These are phyloP conservation scores for Urosaurus nigricauda DNA, from an alignment of 2,797 vertebrate species.

Conservation along the genomic window DNA sequence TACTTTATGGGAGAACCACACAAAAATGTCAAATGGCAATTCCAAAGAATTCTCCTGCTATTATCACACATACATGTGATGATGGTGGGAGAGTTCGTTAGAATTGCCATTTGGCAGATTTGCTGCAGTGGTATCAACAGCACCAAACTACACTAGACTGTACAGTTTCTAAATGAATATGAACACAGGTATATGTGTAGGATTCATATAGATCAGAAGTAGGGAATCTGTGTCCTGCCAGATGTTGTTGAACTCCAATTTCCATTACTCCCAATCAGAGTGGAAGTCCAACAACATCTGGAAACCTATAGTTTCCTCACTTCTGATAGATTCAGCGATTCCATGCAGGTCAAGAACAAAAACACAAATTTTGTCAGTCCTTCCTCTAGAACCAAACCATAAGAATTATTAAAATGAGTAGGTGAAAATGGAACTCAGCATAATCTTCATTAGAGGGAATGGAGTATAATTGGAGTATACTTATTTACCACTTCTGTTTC, in stretches of 20 bases:
- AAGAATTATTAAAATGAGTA: background rate
- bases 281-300: too few relatives aligned
- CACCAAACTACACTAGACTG: background rate
- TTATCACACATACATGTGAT: background rate
- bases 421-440: background rate
- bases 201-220: background rate
- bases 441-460: slow-evolving; percentile 14
- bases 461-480: slow-evolving; percentile 6
- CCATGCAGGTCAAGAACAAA: background rate
- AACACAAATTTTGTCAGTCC: background rate
- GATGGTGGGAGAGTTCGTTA: too few relatives aligned
- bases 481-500: slow-evolving; percentile 89
- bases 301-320: too few relatives aligned
- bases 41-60: background rate
- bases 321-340: background rate
- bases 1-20: background rate
- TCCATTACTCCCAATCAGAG: too few relatives aligned
- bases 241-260: too few relatives aligned
- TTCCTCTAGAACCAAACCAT: background rate
- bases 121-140: background rate
- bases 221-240: too few relatives aligned
- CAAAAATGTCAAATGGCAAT: background rate
- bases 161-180: background rate
- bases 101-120: background rate
- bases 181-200: background rate